A percentile compares a stretch with the other conserved stretches of the same genome.
Evolutionary conservation across 1,140 invertebrate genomes (phyloP).

Genomic region (Paralvinella palmiformis): DNA sequence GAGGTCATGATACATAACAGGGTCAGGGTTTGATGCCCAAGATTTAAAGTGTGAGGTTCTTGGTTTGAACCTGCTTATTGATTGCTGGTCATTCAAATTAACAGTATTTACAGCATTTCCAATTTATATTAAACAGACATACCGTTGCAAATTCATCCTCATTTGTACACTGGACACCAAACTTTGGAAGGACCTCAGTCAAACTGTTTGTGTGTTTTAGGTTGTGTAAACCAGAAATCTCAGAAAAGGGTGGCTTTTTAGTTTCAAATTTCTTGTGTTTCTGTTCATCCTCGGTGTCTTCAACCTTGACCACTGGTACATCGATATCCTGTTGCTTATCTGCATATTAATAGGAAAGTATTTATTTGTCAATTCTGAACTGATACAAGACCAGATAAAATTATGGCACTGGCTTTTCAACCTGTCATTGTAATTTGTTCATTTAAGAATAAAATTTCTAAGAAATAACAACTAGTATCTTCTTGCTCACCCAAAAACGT

Average conservation of each 20-base stretch:
- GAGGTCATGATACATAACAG: no score
- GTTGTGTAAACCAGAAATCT: conserved; percentile 42
- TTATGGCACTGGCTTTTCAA: no score
- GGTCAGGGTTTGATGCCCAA: no score
- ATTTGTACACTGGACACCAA: conserved; percentile 84
- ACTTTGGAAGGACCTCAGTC: conserved; percentile 78
- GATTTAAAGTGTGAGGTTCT: no score
- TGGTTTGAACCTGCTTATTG: no score
- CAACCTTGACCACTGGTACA: conserved; percentile 66
- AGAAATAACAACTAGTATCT: conserved; percentile 10
- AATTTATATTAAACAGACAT: conserved; percentile 17
- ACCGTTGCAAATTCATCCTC: conserved; percentile 83
- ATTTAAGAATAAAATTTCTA: not conserved
- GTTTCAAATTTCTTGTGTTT: conserved; percentile 21
- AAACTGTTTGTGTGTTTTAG: conserved; percentile 60
- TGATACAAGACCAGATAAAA: not conserved
- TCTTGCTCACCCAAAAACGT: conserved; percentile 83
- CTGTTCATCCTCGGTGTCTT: conserved; percentile 22
- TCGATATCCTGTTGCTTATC: conserved; percentile 96
- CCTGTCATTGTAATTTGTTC: no score
- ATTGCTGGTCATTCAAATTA: no score
- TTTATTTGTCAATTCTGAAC: not conserved
- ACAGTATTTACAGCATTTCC: no score
- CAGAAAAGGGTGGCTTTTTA: conserved; percentile 40
- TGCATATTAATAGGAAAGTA: conserved; percentile 48